A percentile compares a stretch with the other conserved stretches of the same genome.
Evolutionary conservation across 2,113 vertebrate genomes (phyloP).

Genomic region (Daubentonia madagascariensis): DNA sequence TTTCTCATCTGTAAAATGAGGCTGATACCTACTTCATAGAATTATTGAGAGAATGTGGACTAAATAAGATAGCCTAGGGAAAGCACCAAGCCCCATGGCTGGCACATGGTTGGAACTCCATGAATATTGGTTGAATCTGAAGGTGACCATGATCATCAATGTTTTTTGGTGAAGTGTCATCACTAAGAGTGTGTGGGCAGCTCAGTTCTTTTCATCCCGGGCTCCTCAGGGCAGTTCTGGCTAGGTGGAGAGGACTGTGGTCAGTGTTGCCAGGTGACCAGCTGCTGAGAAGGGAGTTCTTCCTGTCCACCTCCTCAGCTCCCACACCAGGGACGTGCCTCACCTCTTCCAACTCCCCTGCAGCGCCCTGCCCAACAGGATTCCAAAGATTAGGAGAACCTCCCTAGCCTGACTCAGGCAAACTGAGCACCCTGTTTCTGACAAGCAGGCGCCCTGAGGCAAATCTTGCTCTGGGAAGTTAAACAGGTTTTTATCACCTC

Average conservation of each 20-base stretch:
- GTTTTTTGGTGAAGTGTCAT: not conserved
- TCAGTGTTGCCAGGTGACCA: not conserved
- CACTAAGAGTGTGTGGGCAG: not conserved
- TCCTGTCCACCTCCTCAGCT: slow-evolving; percentile 2
- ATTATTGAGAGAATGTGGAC: not conserved
- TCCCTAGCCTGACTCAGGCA: slow-evolving; percentile 32
- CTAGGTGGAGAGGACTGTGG: not conserved
- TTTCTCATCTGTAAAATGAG: not conserved
- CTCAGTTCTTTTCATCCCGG: not conserved
- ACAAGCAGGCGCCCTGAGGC: slow-evolving; percentile 8
- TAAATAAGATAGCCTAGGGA: not conserved
- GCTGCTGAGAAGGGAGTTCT: not conserved
- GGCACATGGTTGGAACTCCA: not conserved
- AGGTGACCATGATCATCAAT: not conserved
- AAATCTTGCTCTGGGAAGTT: slow-evolving; percentile 55
- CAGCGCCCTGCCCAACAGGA: not conserved
- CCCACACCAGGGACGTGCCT: not conserved
- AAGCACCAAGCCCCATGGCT: not conserved
- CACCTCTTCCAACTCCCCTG: not conserved
- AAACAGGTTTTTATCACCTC: slow-evolving; percentile 55
- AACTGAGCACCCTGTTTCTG: not conserved
- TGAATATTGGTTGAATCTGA: not conserved
- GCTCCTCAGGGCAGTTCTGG: not conserved
- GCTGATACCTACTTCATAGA: not conserved
- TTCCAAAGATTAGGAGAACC: slow-evolving; percentile 32